Base-by-base conservation (phyloP, 2,113 vertebrate species). In the Mustela nigripes region DNA sequence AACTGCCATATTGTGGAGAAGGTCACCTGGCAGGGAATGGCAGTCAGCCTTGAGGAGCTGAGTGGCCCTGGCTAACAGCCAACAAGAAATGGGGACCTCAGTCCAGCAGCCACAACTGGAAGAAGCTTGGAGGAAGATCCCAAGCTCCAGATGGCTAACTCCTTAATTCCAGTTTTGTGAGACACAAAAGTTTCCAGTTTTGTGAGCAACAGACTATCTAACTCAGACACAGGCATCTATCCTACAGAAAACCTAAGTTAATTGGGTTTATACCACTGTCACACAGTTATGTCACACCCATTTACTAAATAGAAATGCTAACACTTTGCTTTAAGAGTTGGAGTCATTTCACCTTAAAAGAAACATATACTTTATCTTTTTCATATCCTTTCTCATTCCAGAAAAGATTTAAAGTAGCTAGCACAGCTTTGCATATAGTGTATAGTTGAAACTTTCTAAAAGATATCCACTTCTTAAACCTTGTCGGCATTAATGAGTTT, bases 401-500 rank as follows among this genome's bases (percentile, higher is more conserved):
- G 48, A 87, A 94, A 81, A 11, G 3, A 92, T 33, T 96, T 83
- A 8, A 97, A 95, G 39, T 81, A 73, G 65, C 28, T 94, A 92
- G 83, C 33, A 22, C 62, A 62, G 26, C 15, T 95, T 78, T 84
- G 31, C 18, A 39, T 76, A 62, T 22, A 81, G 63, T 89, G 67
- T 26, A 22, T 42, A 95, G 11, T 45, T 22, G 24, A 94, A 96
- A 95, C 48, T 91, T 83, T 85, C 89, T 33, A 42, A 85, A 95
- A 95, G 56, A 42, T 71, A 92, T 42, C 12, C 36, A 94, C 19
- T 42, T 9, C 26, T 93, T 53, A 36, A 96, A 94, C 16, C 87
- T 87, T 96, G 50, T 86, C 71, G 87, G 63, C 22, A 82, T 95
- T 83, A 89, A 36, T 92, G 60, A 97, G 16, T 81, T 96, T 96